Evolutionary conservation across 1,140 invertebrate species (phyloP).

Genomic region (Semibalanus balanoides): DNA sequence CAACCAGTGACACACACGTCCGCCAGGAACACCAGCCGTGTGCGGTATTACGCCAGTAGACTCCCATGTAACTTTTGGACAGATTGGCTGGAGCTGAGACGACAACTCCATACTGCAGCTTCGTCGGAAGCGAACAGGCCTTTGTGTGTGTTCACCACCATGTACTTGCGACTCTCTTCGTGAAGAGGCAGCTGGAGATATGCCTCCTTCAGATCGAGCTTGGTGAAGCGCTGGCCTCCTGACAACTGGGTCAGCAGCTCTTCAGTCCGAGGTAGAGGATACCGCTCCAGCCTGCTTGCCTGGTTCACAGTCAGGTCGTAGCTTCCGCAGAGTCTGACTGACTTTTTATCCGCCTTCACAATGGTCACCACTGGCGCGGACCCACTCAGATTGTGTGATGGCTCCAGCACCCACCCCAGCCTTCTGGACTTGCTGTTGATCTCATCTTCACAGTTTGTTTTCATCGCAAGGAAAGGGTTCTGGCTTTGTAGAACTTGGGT

Average conservation of each 20-base stretch:
- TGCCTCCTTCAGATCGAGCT: neutral
- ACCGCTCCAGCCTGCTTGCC: neutral
- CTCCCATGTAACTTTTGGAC: neutral
- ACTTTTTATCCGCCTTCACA: neutral
- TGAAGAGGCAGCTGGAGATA: no score
- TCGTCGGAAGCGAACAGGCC: neutral
- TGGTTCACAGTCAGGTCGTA: neutral
- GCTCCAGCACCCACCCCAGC: neutral
- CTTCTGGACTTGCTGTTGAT: neutral
- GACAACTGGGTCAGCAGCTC: neutral
- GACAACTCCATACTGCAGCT: neutral
- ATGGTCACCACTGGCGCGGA: neutral
- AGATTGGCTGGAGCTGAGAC: neutral
- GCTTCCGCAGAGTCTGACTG: neutral
- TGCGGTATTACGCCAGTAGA: neutral
- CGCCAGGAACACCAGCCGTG: neutral
- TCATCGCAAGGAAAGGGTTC: neutral
- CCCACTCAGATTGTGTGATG: neutral
- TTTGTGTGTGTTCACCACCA: neutral
- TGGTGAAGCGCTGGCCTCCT: neutral
- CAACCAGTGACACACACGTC: constrained; percentile 8
- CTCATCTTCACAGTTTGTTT: neutral
- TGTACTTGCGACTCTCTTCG: neutral
- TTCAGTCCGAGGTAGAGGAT: neutral
- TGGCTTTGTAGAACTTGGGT: neutral